These are phyloP conservation scores for Oceanodroma tethys DNA, from an alignment of 2,113 vertebrate species.

Conservation along the genomic window DNA sequence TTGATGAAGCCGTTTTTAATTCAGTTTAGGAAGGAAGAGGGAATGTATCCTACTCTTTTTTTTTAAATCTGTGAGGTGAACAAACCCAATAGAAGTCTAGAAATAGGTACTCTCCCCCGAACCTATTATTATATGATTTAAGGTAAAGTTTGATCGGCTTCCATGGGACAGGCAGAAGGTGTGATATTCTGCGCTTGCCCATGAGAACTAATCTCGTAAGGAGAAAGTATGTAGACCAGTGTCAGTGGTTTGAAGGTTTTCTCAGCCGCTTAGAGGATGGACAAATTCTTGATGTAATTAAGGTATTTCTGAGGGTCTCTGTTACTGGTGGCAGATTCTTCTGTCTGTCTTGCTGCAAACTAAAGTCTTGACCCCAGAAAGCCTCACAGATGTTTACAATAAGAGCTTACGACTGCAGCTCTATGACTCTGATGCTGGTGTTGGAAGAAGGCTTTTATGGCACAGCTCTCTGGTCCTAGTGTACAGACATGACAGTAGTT, in stretches of 20 bases:
- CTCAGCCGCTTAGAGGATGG: background rate
- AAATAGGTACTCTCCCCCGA: background rate
- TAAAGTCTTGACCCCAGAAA: background rate
- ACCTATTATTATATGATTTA: background rate
- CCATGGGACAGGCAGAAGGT: background rate
- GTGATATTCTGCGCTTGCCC: background rate
- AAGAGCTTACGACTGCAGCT: background rate
- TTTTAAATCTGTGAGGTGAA: background rate
- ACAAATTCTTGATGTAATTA: background rate
- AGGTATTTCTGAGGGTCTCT: background rate
- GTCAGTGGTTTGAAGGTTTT: background rate
- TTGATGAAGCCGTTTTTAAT: background rate
- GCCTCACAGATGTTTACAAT: fast-evolving
- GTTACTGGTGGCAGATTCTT: background rate
- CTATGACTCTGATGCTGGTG: fast-evolving
- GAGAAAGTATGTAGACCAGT: background rate
- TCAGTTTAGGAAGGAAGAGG: background rate
- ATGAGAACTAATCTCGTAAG: background rate
- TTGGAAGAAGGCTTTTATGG: background rate
- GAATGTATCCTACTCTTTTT: background rate
- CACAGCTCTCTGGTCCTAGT: background rate
- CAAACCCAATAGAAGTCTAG: background rate
- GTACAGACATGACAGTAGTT: background rate
- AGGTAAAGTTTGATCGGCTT: background rate
- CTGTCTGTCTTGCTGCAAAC: background rate